phyloP scores from a whole-genome alignment of 2,113 vertebrate species.

The Ptilonorhynchus violaceus region DNA sequence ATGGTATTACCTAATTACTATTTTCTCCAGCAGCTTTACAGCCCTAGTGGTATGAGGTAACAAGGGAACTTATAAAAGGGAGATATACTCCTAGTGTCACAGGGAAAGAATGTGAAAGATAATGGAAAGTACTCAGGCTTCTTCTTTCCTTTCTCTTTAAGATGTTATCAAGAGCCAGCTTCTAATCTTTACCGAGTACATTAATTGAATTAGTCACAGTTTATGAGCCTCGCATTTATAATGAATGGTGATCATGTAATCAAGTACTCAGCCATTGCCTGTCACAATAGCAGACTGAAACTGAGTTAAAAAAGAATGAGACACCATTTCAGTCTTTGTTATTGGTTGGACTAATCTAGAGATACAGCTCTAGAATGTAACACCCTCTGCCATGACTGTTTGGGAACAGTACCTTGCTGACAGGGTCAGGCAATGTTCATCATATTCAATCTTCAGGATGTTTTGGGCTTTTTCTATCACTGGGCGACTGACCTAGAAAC shows the following conservation, averaged over 20 bases:
- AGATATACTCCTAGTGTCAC: neutral
- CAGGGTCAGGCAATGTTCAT: slow-evolving; percentile 83
- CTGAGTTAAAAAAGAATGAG: neutral
- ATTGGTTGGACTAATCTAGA: neutral
- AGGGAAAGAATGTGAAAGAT: neutral
- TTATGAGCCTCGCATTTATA: neutral
- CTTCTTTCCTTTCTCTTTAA: neutral
- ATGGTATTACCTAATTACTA: neutral
- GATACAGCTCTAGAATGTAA: neutral
- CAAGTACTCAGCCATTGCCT: neutral
- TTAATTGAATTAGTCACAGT: neutral
- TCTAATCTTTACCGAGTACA: neutral
- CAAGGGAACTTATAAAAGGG: neutral
- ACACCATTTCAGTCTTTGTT: neutral
- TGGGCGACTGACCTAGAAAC: slow-evolving; percentile 86
- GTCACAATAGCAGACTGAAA: neutral
- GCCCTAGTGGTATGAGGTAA: neutral
- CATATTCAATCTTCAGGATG: slow-evolving; percentile 85
- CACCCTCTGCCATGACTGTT: neutral
- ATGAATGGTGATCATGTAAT: neutral
- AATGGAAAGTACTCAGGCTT: neutral
- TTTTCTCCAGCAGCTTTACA: neutral
- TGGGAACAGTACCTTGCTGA: slow-evolving; percentile 84
- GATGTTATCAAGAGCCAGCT: neutral
- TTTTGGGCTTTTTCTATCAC: slow-evolving; percentile 84